Conservation (phyloP, 2,113 vertebrate genomes). For the Spea bombifrons region DNA sequence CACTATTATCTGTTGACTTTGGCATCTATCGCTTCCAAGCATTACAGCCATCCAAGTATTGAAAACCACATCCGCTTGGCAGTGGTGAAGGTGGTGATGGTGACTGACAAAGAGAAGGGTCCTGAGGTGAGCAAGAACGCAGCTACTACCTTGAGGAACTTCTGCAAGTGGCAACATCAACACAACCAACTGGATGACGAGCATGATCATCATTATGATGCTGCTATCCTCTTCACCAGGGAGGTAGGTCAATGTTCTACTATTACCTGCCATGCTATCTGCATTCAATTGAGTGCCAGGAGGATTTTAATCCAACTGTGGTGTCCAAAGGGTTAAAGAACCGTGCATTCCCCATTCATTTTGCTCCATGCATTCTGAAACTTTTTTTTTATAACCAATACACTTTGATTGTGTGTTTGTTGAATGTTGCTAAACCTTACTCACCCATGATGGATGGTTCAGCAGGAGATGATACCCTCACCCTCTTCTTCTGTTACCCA, state of each 20-base stretch:
- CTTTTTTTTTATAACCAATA: too few relatives aligned
- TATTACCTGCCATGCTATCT: background rate
- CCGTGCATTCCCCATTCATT: too few relatives aligned
- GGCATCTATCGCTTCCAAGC: conserved; percentile 87
- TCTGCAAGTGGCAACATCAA: conserved; percentile 98
- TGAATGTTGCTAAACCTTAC: too few relatives aligned
- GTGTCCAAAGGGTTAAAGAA: too few relatives aligned
- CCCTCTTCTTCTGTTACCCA: too few relatives aligned
- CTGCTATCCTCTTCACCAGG: conserved; percentile 95
- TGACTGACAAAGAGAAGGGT: conserved; percentile 81
- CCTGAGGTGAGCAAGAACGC: conserved; percentile 89
- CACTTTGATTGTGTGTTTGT: too few relatives aligned
- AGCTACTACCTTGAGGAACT: conserved; percentile 89
- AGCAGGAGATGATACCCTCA: too few relatives aligned
- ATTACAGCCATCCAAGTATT: conserved; percentile 94
- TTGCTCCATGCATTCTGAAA: too few relatives aligned
- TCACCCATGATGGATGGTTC: too few relatives aligned
- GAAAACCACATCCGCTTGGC: conserved; percentile 93
- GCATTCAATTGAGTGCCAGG: background rate
- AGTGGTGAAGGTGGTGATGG: conserved; percentile 82
- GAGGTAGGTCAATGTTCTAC: conserved; percentile 72
- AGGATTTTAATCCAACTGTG: background rate
- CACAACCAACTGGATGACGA: conserved; percentile 87
- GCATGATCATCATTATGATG: conserved; percentile 88
- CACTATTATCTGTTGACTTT: conserved; percentile 93